Base-by-base conservation (phyloP, 2,797 vertebrate genomes). In the Falco biarmicus region DNA sequence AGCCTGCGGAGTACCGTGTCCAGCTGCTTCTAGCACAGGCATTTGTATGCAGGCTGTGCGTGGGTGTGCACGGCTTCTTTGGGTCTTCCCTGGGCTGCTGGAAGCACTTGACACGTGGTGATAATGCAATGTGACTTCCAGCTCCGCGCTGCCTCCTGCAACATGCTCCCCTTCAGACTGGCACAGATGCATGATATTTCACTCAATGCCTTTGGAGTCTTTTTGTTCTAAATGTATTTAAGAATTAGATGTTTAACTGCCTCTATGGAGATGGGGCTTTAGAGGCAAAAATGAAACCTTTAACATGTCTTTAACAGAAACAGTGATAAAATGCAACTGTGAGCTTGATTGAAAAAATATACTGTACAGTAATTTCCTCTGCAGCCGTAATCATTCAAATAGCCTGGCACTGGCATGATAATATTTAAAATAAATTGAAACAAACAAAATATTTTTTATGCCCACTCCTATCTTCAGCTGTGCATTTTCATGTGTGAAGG, bases 91-190 rank as follows among this genome's bases (percentile, higher is more conserved):
- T 2, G 32, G 74, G 81, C 53, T 41, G 86, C 69, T 69, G 85
- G 81, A 24, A 75, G 61, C 93, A 45, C 76, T 80, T 68, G 91
- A 48, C 92, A 75, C 5, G 1, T 63, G 75, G 68, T 31, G 54
- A 29, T 94, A 75, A 91, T 71, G 78, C 3, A 8, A 51, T 54
- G 87, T 86, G 89, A 91, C 87, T 95, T 71, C 79, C 43, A 57
- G 79, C 83, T 31, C 89, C 1, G 5, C 0, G 2, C 77, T 82
- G 88, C 90, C 84, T 90, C 65, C 92, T 34, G 77, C 90, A 94
- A 57, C 90, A 63, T n/a, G 91, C 87, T 88, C 91, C 69, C 79
- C 87, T 94, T 91, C 96, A 65, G 87, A 56, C 82, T 20, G 4
- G 4, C 65, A 56, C 73, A 93, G 79, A 68, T 8, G 21, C 85